phyloP scores from a whole-genome alignment of 2,113 vertebrate genomes.

The Propithecus coquereli region DNA sequence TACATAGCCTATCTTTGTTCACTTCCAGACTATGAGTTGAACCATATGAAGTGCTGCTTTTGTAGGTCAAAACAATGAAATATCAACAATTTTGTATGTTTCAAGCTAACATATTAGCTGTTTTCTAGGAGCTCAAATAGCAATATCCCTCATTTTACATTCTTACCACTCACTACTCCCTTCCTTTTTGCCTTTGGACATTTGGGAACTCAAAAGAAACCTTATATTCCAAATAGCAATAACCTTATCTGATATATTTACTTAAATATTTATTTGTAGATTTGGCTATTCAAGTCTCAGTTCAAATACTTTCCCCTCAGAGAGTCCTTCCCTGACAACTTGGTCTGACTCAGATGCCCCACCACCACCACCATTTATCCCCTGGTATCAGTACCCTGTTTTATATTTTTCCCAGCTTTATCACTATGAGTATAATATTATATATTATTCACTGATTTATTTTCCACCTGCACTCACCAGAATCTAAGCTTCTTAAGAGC shows the following conservation, averaged over 20 bases:
- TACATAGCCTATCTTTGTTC: conserved; percentile 9
- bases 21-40: background rate
- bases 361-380: background rate
- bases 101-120: background rate
- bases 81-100: conserved; percentile 16
- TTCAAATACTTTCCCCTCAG: conserved; percentile 31
- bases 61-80: conserved; percentile 40
- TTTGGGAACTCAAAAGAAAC: background rate
- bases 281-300: background rate
- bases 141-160: conserved; percentile 18
- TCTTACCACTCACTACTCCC: background rate
- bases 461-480: background rate
- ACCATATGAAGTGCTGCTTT: conserved; percentile 26
- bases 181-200: conserved; percentile 17
- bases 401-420: conserved; percentile 4
- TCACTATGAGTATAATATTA: background rate
- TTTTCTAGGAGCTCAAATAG: conserved; percentile 26
- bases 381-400: background rate
- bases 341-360: background rate
- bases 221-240: conserved; percentile 15
- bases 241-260: background rate
- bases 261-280: conserved; percentile 3
- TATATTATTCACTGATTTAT: background rate
- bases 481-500: background rate
- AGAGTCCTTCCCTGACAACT: background rate